Percentiles rank a stretch among this genome's conserved stretches.
These are phyloP conservation scores for Linnaemya vulpina DNA, from an alignment of 2,888 invertebrate genomes.

Conservation along the genomic window DNA sequence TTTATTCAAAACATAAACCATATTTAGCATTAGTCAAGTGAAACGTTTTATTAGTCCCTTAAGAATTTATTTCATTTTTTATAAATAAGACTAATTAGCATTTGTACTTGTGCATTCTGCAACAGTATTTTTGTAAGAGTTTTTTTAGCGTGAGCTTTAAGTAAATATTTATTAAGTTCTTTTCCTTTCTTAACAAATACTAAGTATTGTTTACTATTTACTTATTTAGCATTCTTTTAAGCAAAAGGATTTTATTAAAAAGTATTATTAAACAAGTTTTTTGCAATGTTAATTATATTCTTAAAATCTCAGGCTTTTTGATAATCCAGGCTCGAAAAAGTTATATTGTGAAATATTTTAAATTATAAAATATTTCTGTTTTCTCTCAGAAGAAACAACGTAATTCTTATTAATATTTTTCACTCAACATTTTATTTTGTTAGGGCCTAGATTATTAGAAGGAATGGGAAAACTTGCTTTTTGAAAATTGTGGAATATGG, in stretches of 20 bases:
- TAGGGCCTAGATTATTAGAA: too few species aligned
- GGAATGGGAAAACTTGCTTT: too few species aligned
- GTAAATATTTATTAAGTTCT: constrained; percentile 7
- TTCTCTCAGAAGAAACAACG: too few species aligned
- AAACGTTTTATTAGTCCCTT: constrained; percentile 48
- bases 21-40: constrained; percentile 40
- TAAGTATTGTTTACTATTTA: constrained; percentile 14
- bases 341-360: too few species aligned
- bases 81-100: constrained; percentile 33
- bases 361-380: too few species aligned
- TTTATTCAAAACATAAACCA: constrained; percentile 47
- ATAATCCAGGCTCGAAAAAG: too few species aligned
- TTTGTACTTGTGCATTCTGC: constrained; percentile 38
- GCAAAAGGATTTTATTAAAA: background rate
- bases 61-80: constrained; percentile 19
- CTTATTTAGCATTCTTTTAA: too few species aligned
- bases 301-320: too few species aligned
- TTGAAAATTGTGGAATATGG: too few species aligned
- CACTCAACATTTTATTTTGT: too few species aligned
- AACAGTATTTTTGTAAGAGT: constrained; percentile 28
- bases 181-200: background rate
- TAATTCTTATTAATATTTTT: too few species aligned
- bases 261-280: background rate
- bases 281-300: too few species aligned
- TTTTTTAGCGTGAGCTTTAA: constrained; percentile 32